These are phyloP conservation scores for Gobius niger DNA, from an alignment of 2,113 vertebrate genomes.

Conservation along the genomic window DNA sequence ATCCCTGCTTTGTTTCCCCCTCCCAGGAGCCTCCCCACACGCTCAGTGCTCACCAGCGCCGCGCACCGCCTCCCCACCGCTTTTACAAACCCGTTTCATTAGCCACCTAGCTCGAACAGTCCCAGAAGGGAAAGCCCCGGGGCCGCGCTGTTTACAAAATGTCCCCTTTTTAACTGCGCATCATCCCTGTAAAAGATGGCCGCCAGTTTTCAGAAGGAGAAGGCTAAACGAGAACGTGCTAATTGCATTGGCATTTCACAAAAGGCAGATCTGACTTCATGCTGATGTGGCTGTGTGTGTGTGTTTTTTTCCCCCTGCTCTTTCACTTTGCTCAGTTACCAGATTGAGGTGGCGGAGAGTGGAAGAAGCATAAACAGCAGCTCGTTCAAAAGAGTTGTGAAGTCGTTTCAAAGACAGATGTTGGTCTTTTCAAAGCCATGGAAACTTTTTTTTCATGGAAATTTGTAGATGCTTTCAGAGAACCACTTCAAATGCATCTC, in stretches of 20 bases:
- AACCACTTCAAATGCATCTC: neutral
- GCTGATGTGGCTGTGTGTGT: constrained; percentile 65
- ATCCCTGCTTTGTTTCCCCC: constrained; percentile 9
- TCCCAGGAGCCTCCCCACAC: constrained; percentile 20
- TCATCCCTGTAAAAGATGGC: constrained; percentile 63
- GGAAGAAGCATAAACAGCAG: constrained; percentile 19
- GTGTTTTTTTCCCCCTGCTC: constrained; percentile 37
- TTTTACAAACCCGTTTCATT: constrained; percentile 67
- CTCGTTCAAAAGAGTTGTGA: constrained; percentile 24
- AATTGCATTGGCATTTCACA: constrained; percentile 77
- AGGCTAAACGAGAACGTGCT: constrained; percentile 59
- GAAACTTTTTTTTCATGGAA: neutral
- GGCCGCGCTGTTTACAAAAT: constrained; percentile 61
- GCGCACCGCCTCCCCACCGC: constrained; percentile 35
- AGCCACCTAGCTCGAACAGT: constrained; percentile 64
- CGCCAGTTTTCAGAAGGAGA: constrained; percentile 63
- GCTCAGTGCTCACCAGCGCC: constrained; percentile 2
- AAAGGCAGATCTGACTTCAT: constrained; percentile 73
- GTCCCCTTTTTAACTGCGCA: constrained; percentile 59
- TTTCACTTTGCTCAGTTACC: constrained; percentile 33
- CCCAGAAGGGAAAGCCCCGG: constrained; percentile 55
- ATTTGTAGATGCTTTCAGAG: neutral
- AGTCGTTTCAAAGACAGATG: constrained; percentile 14
- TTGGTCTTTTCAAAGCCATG: constrained; percentile 14
- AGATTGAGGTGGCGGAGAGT: constrained; percentile 47